These are phyloP conservation scores for Conus ventricosus DNA, from an alignment of 1,140 invertebrate species.

Conservation along the genomic window DNA sequence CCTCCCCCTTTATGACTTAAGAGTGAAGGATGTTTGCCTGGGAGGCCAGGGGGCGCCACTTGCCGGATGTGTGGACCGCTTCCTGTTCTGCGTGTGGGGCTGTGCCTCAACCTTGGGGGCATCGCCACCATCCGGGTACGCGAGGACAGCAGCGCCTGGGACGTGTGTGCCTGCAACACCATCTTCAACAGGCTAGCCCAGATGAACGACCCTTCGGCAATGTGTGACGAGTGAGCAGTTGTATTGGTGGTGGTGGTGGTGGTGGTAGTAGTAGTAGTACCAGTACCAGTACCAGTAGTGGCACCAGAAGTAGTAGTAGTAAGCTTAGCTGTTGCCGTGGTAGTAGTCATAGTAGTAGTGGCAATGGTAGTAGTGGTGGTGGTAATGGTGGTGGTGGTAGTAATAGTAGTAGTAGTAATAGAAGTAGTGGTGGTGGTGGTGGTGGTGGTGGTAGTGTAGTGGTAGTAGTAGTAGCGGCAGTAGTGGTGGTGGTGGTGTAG, in stretches of 20 bases:
- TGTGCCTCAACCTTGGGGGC: conserved; percentile 71
- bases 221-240: conserved; percentile 52
- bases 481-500: too few species aligned
- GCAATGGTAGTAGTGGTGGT: too few species aligned
- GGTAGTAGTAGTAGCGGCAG: too few species aligned
- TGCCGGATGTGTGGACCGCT: conserved; percentile 65
- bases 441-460: too few species aligned
- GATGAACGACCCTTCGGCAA: conserved; percentile 38
- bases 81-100: conserved; percentile 60
- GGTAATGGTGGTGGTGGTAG: too few species aligned
- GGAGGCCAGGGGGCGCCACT: conserved; percentile 72
- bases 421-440: too few species aligned
- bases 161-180: conserved; percentile 67
- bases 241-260: neutral
- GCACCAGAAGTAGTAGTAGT: too few species aligned
- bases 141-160: conserved; percentile 56
- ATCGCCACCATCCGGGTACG: conserved; percentile 66
- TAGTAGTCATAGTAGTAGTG: too few species aligned
- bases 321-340: too few species aligned
- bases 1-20: neutral
- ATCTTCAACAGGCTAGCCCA: conserved; percentile 64
- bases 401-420: too few species aligned
- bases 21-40: conserved; percentile 66
- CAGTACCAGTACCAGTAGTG: too few species aligned
- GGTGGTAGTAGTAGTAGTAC: too few species aligned